These are phyloP conservation scores for Phoenicopterus ruber DNA, from an alignment of 2,113 vertebrate species.

Conservation along the genomic window DNA sequence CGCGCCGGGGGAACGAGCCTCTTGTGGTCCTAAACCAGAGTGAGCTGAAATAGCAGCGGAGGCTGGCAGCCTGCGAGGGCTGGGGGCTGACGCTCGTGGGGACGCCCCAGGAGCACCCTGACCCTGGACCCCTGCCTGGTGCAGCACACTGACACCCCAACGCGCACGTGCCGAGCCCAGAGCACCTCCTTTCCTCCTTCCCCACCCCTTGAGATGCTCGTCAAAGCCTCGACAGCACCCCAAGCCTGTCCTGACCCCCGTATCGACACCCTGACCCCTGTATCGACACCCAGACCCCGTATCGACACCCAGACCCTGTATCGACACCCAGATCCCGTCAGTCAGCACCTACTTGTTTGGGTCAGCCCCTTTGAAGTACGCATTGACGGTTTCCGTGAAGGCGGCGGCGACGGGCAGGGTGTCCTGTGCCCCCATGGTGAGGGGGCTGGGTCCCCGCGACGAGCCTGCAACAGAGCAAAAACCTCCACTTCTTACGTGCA, in stretches of 20 bases:
- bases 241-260: fast-evolving
- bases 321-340: not conserved
- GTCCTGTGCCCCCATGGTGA: slow-evolving; percentile 98
- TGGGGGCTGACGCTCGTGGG: not conserved
- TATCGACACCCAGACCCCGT: not conserved
- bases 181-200: not conserved
- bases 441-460: slow-evolving; percentile 92
- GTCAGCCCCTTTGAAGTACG: slow-evolving; percentile 97
- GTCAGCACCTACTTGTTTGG: slow-evolving; percentile 86
- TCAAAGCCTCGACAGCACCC: not conserved
- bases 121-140: not conserved
- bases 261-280: fast-evolving
- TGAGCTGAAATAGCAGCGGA: not conserved
- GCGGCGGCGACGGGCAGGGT: slow-evolving; percentile 95
- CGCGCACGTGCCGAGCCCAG: fast-evolving
- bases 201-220: not conserved
- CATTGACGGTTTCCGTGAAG: slow-evolving; percentile 96
- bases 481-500: not conserved
- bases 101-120: not conserved
- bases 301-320: fast-evolving
- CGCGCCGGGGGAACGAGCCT: fast-evolving
- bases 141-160: not conserved
- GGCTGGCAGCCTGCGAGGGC: not conserved
- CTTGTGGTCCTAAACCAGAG: not conserved
- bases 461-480: slow-evolving; percentile 79